A percentile compares a stretch with the other conserved stretches of the same genome.
These are phyloP conservation scores for Pollicipes pollicipes DNA, from an alignment of 1,140 invertebrate species.

Conservation along the genomic window DNA sequence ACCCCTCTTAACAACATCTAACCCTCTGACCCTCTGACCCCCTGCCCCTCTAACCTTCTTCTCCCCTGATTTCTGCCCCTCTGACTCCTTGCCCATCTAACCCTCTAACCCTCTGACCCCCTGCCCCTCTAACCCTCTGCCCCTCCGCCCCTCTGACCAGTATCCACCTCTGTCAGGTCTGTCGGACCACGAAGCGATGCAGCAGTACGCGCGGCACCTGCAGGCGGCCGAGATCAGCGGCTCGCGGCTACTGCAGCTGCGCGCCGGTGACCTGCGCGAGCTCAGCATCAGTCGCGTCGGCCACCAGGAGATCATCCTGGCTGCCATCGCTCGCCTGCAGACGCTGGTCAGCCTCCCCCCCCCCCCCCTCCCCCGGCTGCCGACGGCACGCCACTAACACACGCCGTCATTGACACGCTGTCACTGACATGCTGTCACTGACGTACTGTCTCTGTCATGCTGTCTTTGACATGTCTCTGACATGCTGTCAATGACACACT, in stretches of 20 bases:
- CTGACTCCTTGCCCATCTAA: not conserved
- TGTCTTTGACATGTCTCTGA: too few species aligned
- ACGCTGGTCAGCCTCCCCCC: constrained; percentile 47
- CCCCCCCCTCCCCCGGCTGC: too few species aligned
- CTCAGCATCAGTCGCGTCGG: constrained; percentile 66
- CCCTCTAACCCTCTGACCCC: not conserved
- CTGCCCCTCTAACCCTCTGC: not conserved
- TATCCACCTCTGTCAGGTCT: constrained; percentile 37
- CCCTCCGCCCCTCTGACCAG: not conserved
- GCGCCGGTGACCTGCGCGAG: constrained; percentile 68
- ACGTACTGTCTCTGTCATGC: too few species aligned
- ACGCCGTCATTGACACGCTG: not conserved
- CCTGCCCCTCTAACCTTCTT: not conserved
- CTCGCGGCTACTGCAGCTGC: constrained; percentile 56
- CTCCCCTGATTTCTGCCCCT: not conserved
- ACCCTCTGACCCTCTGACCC: too few species aligned
- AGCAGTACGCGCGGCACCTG: constrained; percentile 63
- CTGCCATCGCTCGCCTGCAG: constrained; percentile 69
- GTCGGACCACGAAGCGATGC: constrained; percentile 47
- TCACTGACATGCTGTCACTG: too few species aligned
- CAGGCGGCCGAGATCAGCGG: constrained; percentile 62
- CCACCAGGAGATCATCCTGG: constrained; percentile 79
- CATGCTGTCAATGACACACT: too few species aligned
- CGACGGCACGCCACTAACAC: too few species aligned
- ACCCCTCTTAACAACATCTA: too few species aligned